These are phyloP conservation scores for Cryptocephalus moraei DNA, from an alignment of 2,888 invertebrate species.

Conservation along the genomic window DNA sequence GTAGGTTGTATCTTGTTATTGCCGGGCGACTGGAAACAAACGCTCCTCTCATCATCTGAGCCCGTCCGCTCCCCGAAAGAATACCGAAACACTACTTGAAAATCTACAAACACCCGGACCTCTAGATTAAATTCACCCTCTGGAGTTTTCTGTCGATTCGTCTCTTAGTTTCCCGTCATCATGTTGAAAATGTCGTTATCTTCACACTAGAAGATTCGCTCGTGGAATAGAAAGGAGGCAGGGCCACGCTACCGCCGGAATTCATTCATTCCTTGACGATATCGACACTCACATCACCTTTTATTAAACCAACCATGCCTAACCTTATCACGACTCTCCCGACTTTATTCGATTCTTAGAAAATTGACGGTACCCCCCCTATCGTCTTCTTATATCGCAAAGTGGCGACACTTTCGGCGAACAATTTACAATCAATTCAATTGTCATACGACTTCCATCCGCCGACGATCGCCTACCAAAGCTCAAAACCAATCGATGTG, in stretches of 20 bases:
- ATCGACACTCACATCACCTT: conserved; percentile 15
- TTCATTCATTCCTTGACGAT: conserved; percentile 14
- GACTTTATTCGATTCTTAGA: background rate
- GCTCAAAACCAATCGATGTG: too few relatives aligned
- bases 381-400: too few relatives aligned
- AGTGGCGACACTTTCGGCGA: too few relatives aligned
- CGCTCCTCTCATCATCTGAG: conserved; percentile 33
- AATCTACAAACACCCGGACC: conserved; percentile 37
- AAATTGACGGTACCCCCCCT: background rate
- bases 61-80: conserved; percentile 28
- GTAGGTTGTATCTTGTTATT: too few relatives aligned
- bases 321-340: background rate
- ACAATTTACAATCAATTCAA: too few relatives aligned
- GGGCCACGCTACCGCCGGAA: conserved; percentile 6
- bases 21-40: conserved; percentile 19
- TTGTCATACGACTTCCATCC: too few relatives aligned
- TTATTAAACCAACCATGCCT: conserved; percentile 8
- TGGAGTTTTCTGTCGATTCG: conserved; percentile 36
- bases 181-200: conserved; percentile 38
- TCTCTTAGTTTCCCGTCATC: conserved; percentile 36
- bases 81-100: conserved; percentile 40
- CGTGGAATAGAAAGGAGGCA: conserved; percentile 29
- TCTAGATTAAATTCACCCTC: conserved; percentile 38
- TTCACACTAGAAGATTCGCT: conserved; percentile 33
- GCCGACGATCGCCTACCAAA: too few relatives aligned